phyloP scores from a whole-genome alignment of 2,888 invertebrate genomes.

The Lasioglossum oenotherae region DNA sequence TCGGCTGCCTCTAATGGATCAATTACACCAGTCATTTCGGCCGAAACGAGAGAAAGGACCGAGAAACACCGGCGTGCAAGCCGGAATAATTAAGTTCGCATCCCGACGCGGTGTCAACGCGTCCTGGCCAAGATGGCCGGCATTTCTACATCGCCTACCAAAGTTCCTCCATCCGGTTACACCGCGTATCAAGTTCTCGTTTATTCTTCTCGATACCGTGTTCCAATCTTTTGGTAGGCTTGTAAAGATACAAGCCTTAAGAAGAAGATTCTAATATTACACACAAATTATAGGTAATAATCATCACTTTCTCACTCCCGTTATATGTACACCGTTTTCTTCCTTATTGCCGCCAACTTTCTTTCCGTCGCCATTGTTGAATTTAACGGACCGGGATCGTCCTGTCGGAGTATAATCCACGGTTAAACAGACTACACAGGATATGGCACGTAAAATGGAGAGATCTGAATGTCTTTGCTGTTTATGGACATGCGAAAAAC shows the following conservation, averaged over 20 bases:
- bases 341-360: not conserved
- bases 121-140: slow-evolving; percentile 1
- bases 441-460: not conserved
- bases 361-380: not conserved
- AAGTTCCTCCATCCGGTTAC: not conserved
- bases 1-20: slow-evolving; percentile 74
- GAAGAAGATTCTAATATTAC: not conserved
- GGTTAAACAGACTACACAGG: not conserved
- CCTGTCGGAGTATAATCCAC: not conserved
- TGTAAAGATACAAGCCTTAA: no score
- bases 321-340: not conserved
- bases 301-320: not conserved
- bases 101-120: slow-evolving; percentile 70
- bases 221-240: no score
- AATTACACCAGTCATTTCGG: slow-evolving; percentile 74
- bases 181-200: not conserved
- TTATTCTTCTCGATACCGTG: no score
- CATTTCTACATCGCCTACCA: not conserved
- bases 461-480: not conserved
- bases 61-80: slow-evolving; percentile 37
- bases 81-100: slow-evolving; percentile 78
- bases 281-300: not conserved
- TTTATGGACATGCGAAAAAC: not conserved
- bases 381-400: not conserved
- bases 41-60: slow-evolving; percentile 58